phyloP scores from a whole-genome alignment of 2,797 vertebrate species.

The Okamejei kenojei region DNA sequence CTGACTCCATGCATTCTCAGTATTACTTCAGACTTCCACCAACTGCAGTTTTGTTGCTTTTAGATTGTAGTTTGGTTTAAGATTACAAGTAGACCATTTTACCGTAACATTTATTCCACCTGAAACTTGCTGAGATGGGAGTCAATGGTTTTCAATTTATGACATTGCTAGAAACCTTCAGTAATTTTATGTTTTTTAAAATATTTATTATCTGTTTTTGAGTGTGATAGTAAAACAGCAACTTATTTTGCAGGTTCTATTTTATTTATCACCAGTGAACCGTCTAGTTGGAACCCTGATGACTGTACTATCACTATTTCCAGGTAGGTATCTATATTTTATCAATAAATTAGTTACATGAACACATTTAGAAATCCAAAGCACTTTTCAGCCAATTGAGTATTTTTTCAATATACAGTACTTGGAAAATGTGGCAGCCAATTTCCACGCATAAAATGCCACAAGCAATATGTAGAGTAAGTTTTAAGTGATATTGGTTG shows the following conservation, averaged over 20 bases:
- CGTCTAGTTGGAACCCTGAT: slow-evolving; percentile 85
- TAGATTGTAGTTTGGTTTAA: background rate
- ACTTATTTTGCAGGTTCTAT: slow-evolving; percentile 70
- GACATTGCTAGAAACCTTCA: background rate
- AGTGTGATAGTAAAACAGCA: background rate
- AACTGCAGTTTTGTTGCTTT: too few relatives aligned
- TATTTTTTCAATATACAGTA: background rate
- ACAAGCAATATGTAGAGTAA: background rate
- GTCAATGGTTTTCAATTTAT: background rate
- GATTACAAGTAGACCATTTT: background rate
- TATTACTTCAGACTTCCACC: too few relatives aligned
- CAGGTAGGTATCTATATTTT: slow-evolving; percentile 65
- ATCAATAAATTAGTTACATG: background rate
- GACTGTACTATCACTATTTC: slow-evolving; percentile 89
- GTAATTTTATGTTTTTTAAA: background rate
- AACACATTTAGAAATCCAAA: background rate
- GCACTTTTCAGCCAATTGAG: background rate
- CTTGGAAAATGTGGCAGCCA: background rate
- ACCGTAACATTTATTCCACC: background rate
- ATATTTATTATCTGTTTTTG: background rate
- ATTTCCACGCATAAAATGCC: background rate
- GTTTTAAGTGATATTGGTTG: background rate
- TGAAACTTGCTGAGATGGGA: background rate
- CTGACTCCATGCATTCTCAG: too few relatives aligned
- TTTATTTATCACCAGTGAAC: slow-evolving; percentile 89